Evolutionary conservation across 2,113 vertebrate genomes (phyloP), one percentile per base, ranked within the genome.

Genomic region (Trichechus manatus): DNA sequence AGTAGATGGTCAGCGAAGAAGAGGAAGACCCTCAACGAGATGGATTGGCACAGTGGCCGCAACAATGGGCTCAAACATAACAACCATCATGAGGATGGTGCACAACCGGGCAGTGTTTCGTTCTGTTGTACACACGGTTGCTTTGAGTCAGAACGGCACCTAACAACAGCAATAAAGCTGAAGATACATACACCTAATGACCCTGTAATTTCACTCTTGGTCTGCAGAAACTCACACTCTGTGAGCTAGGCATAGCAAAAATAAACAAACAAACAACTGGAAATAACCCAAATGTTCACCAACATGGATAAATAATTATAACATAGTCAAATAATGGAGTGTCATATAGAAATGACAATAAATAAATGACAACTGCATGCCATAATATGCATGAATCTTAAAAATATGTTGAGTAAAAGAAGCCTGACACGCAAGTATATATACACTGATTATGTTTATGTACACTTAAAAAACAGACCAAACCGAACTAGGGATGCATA

Each of bases 391-490:
- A 23, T 36, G 15, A 72, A 70, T 47, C 0, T 53, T 92, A 23
- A 79, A 91, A 59, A 47, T 33, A 89, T 9, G 31, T 31, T 75
- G 64, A 89, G 10, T 42, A 72, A 93, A 82, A 93, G 39, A 81
- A 78, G 59, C 20, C 27, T 42, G 29, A 70, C 4, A 2, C 42
- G 23, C 80, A 80, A 87, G 53, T 77, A 25, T 42, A 29, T 44
- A 31, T 15, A 50, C 53, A 53, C 17, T 9, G 23, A 75, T n/a
- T 66, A 31, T 44, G 47, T 74, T 70, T 81, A 72, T 33, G 59
- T 29, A 31, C 68, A n/a, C 72, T 93, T 94, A 7, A 66, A 81
- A 96, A n/a, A 64, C 82, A 85, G 61, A 74, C 44, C 61, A 72
- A 42, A 47, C 15, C n/a, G 70, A 79, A 53, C 33, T 74, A 20